phyloP scores from a whole-genome alignment of 2,113 vertebrate genomes.

The Anthoscopus minutus region DNA sequence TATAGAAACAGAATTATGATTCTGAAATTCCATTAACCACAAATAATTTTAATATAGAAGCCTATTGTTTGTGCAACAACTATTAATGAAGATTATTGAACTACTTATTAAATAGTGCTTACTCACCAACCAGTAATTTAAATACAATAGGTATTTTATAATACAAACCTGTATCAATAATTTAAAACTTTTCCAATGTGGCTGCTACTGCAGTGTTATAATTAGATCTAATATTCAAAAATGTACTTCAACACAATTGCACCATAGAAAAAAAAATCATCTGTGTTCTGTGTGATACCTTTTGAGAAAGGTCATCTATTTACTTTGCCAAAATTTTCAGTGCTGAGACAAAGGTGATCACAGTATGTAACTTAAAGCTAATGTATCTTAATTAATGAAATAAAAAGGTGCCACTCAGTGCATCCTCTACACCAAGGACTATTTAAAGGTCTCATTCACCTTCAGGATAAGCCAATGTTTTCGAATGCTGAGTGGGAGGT shows the following conservation, averaged over 20 bases:
- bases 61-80: neutral
- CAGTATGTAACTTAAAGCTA: neutral
- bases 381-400: neutral
- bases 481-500: neutral
- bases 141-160: neutral
- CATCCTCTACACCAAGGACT: neutral
- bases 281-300: neutral
- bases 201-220: neutral
- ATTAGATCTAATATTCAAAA: neutral
- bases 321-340: neutral
- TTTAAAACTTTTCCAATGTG: neutral
- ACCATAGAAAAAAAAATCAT: neutral
- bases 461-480: neutral
- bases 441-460: neutral
- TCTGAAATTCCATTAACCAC: neutral
- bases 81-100: neutral
- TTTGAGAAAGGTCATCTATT: neutral
- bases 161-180: neutral
- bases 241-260: neutral
- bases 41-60: neutral
- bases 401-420: neutral
- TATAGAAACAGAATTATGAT: neutral
- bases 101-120: neutral
- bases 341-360: neutral
- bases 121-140: neutral